phyloP scores from a whole-genome alignment of 2,888 invertebrate genomes.

The Drosophila kambysellisi region DNA sequence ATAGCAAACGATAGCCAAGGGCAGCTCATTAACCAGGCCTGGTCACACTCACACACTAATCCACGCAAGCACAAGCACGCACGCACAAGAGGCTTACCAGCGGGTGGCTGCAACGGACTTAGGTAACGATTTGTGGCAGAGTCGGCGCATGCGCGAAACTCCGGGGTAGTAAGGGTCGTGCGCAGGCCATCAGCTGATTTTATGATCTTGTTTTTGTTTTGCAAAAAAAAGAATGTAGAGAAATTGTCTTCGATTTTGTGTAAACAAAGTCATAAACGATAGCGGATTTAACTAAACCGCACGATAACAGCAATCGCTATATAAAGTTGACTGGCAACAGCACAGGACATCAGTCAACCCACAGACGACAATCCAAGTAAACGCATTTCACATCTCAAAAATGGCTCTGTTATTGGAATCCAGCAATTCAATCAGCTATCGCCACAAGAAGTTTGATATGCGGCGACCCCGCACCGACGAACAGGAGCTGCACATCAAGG shows the following conservation, averaged over 20 bases:
- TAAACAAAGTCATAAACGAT: constrained; percentile 72
- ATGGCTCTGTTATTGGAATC: constrained; percentile 31
- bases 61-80: constrained; percentile 69
- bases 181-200: constrained; percentile 47
- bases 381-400: constrained; percentile 7
- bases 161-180: not conserved
- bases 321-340: constrained; percentile 32
- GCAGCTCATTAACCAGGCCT: constrained; percentile 27
- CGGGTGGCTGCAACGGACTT: constrained; percentile 34
- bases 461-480: constrained; percentile 29
- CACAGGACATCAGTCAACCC: constrained; percentile 62
- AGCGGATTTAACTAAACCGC: constrained; percentile 39
- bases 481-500: constrained; percentile 43
- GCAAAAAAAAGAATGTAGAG: constrained; percentile 39
- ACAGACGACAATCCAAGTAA: constrained; percentile 26
- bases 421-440: constrained; percentile 49
- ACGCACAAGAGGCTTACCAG: constrained; percentile 51
- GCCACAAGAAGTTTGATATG: constrained; percentile 79
- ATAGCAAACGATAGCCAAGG: constrained; percentile 8
- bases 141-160: constrained; percentile 47
- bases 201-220: constrained; percentile 71
- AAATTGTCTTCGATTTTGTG: constrained; percentile 45
- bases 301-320: constrained; percentile 47
- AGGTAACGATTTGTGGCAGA: constrained; percentile 20
- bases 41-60: constrained; percentile 34